Percentiles rank a stretch among this genome's conserved stretches.
These are phyloP conservation scores for Mythimna loreyi DNA, from an alignment of 2,888 invertebrate species.

Conservation along the genomic window DNA sequence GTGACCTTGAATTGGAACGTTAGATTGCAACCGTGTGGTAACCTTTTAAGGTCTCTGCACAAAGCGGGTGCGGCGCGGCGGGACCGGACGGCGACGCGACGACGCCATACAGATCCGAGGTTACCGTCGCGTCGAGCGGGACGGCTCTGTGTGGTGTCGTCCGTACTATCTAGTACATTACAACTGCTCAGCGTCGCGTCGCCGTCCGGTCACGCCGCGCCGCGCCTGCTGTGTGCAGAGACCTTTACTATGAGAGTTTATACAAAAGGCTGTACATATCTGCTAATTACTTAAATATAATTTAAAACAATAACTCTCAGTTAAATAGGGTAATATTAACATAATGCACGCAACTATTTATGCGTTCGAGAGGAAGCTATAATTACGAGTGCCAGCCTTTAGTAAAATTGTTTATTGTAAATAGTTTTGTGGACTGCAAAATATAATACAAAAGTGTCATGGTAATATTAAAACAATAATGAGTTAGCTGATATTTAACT, in stretches of 20 bases:
- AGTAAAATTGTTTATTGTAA: conserved; percentile 3
- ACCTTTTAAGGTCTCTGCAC: no score
- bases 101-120: no score
- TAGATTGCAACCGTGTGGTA: no score
- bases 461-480: neutral
- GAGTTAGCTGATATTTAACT: neutral
- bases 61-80: no score
- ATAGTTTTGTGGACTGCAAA: neutral
- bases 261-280: conserved; percentile 31
- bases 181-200: no score
- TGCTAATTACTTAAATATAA: conserved; percentile 7
- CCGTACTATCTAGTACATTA: no score
- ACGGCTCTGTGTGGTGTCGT: no score
- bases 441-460: neutral
- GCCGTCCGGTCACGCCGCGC: no score
- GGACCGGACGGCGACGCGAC: no score
- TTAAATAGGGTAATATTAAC: neutral
- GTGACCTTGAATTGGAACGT: no score
- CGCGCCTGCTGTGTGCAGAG: no score
- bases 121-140: no score
- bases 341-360: neutral
- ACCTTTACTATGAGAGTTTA: conserved; percentile 22
- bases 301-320: neutral
- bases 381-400: conserved; percentile 14
- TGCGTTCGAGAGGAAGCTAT: neutral